Evolutionary conservation across 1,140 invertebrate genomes (phyloP), one percentile per base, ranked within the genome.

Genomic region (Formica selysi): DNA sequence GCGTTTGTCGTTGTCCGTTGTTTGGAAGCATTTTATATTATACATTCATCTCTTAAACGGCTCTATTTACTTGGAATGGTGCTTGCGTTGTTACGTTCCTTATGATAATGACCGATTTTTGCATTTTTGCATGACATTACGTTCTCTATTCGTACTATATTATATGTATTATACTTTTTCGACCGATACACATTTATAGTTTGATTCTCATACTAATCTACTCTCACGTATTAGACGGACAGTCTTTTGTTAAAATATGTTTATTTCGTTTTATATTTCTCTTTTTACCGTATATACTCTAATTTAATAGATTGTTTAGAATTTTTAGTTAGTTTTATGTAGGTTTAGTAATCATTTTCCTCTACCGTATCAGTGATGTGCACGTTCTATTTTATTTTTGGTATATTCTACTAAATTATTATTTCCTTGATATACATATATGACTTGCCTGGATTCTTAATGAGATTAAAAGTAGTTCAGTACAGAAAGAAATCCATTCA

Each of bases 41-140:
- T 51, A 89, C 61, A 79, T 79, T 80, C 85, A 65, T 70, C 44
- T 90, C 44, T 90, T 90, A 73, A 26, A 36, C 51, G 41, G 61
- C 44, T 87, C 85, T 87, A 85, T 87, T 90, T 86, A 90, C 88
- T 90, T 87, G 88, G 89, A 90, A 90, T 90, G 89, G 57, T 90
- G 88, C 88, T 83, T 90, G 88, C 79, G 88, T 89, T 73, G 70
- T 84, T 89, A 83, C 88, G 88, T 89, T 89, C 70, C 48, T 80
- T 78, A 57, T 32, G 88, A 86, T 89, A 85, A 76, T 85, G 86
- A 89, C n/a, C 29, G 70, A 68, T 68, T 73, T 51, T 83, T 83
- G 79, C 79, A 83, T 83, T 86, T 81, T 57, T 74, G 88, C 88
- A 89, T 86, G 87, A 29, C 32, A 89, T 89, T 64, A 86, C 48